Evolutionary conservation across 35 echinoderm and acorn worm species (phyloP).

Genomic region (Ophiothrix spiculata): DNA sequence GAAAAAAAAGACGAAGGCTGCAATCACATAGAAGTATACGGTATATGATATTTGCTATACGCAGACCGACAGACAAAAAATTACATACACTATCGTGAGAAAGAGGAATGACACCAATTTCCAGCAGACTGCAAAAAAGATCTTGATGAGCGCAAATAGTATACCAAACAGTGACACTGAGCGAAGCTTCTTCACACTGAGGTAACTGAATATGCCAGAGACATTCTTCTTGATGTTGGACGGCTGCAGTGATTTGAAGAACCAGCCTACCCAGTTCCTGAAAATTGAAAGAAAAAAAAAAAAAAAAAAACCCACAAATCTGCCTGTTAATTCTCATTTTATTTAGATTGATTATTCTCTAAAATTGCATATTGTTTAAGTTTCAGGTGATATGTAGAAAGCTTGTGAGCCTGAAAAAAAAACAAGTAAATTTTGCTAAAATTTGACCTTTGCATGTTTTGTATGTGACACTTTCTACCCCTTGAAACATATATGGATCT

Average conservation of each 20-base stretch:
- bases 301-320: too few species aligned
- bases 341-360: too few species aligned
- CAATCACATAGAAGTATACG: not conserved
- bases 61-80: not conserved
- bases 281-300: constrained; percentile 1
- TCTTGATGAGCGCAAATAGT: constrained; percentile 72
- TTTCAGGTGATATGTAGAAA: too few species aligned
- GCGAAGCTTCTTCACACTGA: constrained; percentile 68
- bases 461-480: too few species aligned
- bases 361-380: too few species aligned
- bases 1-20: not conserved
- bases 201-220: constrained; percentile 38
- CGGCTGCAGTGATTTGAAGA: constrained; percentile 58
- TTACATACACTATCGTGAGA: constrained; percentile 54
- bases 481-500: too few species aligned
- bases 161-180: constrained; percentile 64
- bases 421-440: too few species aligned
- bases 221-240: constrained; percentile 68
- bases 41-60: not conserved
- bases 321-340: too few species aligned
- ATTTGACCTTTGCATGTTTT: too few species aligned
- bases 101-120: constrained; percentile 68
- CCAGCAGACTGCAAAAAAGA: constrained; percentile 73
- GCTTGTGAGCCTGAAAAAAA: too few species aligned
- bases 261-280: constrained; percentile 69